phyloP scores from a whole-genome alignment of 2,888 invertebrate species.

The Erebia palarica region DNA sequence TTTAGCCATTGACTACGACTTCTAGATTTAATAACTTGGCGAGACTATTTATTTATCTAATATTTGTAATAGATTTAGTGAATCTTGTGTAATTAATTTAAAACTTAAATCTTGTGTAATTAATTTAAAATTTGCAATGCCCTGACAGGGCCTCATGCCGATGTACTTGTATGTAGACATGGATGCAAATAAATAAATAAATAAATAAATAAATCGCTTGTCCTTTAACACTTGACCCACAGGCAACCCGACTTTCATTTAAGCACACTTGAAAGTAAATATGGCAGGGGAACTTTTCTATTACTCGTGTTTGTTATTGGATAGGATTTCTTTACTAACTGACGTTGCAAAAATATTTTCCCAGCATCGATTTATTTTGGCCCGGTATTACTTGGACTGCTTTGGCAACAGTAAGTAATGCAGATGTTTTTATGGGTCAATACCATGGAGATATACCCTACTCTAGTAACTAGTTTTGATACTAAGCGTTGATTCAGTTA shows the following conservation, averaged over 20 bases:
- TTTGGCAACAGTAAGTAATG: conserved; percentile 4
- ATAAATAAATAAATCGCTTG: background rate
- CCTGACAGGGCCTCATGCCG: no score
- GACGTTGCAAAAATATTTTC: conserved; percentile 43
- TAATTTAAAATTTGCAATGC: no score
- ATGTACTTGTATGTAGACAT: no score
- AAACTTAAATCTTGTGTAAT: no score
- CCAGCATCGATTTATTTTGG: conserved; percentile 26
- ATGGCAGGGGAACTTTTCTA: conserved; percentile 62
- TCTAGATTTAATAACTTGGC: no score
- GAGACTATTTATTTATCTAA: no score
- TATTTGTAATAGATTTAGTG: no score
- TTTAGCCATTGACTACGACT: no score
- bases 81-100: no score
- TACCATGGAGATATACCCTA: background rate
- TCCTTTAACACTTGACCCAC: background rate
- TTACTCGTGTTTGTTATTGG: conserved; percentile 60
- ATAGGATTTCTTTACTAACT: conserved; percentile 52
- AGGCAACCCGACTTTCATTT: conserved; percentile 55
- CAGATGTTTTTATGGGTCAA: background rate
- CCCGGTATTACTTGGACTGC: background rate
- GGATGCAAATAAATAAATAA: no score
- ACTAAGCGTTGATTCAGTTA: no score
- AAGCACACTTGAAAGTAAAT: conserved; percentile 58
- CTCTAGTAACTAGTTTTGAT: background rate